phyloP scores from a whole-genome alignment of 1,140 invertebrate genomes.

The Zaprionus africanus region DNA sequence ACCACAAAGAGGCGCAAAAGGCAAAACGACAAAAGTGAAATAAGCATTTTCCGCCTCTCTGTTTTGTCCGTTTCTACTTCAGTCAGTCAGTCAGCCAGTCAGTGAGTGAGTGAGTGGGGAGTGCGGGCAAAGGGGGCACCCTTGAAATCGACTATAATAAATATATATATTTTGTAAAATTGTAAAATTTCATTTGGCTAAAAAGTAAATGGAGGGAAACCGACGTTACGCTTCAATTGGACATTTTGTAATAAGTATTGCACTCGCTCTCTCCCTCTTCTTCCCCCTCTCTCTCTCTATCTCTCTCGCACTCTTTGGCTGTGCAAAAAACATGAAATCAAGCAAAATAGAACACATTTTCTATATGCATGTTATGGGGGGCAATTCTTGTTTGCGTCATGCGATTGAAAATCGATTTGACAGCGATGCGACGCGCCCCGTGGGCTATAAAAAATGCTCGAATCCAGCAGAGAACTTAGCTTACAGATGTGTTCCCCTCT shows the following conservation, averaged over 20 bases:
- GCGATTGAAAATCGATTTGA: slow-evolving; percentile 50
- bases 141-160: slow-evolving; percentile 33
- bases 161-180: slow-evolving; percentile 6
- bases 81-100: slow-evolving; percentile 24
- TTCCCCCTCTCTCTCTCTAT: background rate
- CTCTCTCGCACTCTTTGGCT: background rate
- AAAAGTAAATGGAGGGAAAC: slow-evolving; percentile 33
- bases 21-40: slow-evolving; percentile 15
- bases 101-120: too few relatives aligned
- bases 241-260: slow-evolving; percentile 31
- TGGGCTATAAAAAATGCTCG: slow-evolving; percentile 30
- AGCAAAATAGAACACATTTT: slow-evolving; percentile 5
- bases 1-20: slow-evolving; percentile 6
- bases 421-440: slow-evolving; percentile 23
- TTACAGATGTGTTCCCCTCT: background rate
- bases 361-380: slow-evolving; percentile 5
- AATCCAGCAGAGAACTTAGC: background rate
- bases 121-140: slow-evolving; percentile 2
- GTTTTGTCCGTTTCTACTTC: slow-evolving; percentile 21
- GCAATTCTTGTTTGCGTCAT: slow-evolving; percentile 42
- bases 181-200: slow-evolving; percentile 5
- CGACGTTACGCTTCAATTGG: slow-evolving; percentile 36
- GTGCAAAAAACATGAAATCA: slow-evolving; percentile 8
- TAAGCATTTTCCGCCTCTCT: slow-evolving; percentile 24
- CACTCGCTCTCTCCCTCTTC: background rate